Conservation (phyloP, 2,113 vertebrate species). For the Pica pica region DNA sequence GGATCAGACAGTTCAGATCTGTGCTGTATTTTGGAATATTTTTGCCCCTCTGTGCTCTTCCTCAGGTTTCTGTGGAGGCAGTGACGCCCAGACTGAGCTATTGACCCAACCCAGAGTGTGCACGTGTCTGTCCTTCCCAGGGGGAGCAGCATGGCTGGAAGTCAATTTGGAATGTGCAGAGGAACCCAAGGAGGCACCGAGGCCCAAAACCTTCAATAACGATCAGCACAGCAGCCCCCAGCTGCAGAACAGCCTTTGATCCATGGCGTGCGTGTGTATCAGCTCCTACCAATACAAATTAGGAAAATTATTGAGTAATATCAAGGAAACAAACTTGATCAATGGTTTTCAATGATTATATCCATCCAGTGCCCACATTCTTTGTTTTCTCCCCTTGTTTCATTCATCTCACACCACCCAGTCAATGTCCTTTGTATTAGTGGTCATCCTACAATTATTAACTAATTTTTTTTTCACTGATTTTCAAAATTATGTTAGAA, state of each 20-base stretch:
- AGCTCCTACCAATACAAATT: background rate
- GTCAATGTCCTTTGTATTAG: background rate
- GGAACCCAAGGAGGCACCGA: background rate
- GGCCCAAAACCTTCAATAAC: background rate
- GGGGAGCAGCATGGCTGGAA: background rate
- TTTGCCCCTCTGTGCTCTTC: background rate
- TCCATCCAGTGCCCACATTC: background rate
- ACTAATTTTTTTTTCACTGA: background rate
- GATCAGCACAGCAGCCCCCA: background rate
- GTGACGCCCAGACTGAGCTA: background rate
- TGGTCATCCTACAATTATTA: background rate
- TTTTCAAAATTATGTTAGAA: background rate
- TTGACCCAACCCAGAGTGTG: background rate
- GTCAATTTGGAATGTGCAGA: background rate
- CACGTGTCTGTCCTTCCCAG: background rate
- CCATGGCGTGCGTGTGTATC: rapidly evolving
- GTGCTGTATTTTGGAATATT: background rate
- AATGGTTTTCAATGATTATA: background rate
- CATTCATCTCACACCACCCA: background rate
- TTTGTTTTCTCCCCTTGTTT: background rate
- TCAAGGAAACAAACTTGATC: background rate
- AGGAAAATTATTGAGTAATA: background rate
- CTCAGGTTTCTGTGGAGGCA: background rate
- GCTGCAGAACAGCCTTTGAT: background rate
- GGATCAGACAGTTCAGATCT: background rate